Conservation (phyloP, 2,113 vertebrate genomes). For the Aix galericulata region DNA sequence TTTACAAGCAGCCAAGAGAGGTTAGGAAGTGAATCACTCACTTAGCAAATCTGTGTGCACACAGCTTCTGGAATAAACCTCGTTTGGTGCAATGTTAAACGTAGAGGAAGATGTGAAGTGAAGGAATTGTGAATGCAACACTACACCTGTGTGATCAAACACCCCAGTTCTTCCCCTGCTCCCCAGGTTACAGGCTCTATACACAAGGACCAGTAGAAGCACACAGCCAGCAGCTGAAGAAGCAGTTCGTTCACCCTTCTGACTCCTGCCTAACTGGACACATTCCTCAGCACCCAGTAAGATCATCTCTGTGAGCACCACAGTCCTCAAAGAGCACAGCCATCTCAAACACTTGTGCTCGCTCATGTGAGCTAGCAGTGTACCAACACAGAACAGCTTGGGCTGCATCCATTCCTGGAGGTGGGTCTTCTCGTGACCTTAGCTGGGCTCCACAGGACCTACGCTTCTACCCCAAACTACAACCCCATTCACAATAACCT, state of each 20-base stretch:
- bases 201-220: background rate
- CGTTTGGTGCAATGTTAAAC: background rate
- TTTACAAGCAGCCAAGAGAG: background rate
- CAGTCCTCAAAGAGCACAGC: rapidly evolving
- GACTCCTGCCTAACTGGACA: background rate
- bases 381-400: background rate
- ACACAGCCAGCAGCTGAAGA: background rate
- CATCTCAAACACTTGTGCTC: background rate
- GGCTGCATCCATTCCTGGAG: background rate
- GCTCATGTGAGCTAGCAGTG: background rate
- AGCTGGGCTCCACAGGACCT: background rate
- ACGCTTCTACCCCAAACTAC: background rate
- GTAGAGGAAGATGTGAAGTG: background rate
- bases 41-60: background rate
- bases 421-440: background rate
- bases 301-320: background rate
- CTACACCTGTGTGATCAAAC: background rate
- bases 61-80: background rate
- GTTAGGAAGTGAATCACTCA: background rate
- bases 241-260: background rate
- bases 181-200: background rate
- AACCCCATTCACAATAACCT: background rate
- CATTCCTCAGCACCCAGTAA: background rate
- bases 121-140: background rate
- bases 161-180: background rate